These are phyloP conservation scores for Chamaea fasciata DNA, from an alignment of 2,113 vertebrate species.

Conservation along the genomic window DNA sequence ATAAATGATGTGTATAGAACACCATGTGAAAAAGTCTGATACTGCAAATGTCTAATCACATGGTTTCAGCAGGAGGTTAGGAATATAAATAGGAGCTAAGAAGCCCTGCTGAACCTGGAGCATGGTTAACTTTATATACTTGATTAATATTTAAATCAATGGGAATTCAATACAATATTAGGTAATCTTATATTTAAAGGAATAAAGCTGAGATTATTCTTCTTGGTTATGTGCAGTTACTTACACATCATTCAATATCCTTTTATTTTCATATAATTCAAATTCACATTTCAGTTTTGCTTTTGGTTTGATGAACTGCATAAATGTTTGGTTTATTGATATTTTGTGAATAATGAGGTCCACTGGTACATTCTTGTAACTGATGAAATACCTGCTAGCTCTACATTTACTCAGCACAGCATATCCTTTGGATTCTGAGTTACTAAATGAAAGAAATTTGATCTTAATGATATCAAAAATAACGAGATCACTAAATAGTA, in stretches of 20 bases:
- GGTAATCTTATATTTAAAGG: not conserved
- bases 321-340: not conserved
- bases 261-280: not conserved
- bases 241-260: not conserved
- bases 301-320: not conserved
- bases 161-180: not conserved
- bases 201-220: not conserved
- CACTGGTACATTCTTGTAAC: not conserved
- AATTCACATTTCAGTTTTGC: not conserved
- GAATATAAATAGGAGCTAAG: not conserved
- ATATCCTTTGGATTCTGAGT: not conserved
- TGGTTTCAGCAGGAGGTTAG: not conserved
- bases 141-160: not conserved
- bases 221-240: not conserved
- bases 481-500: not conserved
- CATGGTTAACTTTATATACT: not conserved
- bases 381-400: not conserved
- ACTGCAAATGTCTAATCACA: not conserved
- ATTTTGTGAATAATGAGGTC: slow-evolving; percentile 7
- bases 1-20: not conserved
- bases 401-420: not conserved
- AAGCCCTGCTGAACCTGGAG: not conserved
- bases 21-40: not conserved
- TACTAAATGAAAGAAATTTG: not conserved
- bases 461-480: not conserved